A percentile compares a stretch with the other conserved stretches of the same genome.
Conservation (phyloP, 2,113 vertebrate species). For the Chloropsis cyanopogon region DNA sequence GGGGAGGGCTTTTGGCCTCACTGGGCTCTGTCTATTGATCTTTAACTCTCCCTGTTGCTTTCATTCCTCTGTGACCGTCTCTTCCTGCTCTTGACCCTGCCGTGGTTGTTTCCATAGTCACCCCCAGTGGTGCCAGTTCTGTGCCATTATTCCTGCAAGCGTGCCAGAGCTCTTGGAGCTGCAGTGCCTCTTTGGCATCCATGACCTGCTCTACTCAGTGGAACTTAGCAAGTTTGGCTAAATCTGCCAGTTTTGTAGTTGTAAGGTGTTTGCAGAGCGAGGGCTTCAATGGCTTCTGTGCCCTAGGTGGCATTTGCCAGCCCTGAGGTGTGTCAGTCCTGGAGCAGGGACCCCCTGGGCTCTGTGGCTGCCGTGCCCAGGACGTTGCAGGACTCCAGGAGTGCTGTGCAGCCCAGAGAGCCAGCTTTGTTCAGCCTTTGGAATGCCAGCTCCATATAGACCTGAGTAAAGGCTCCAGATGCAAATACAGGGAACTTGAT, state of each 20-base stretch:
- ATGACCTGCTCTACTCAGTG: rapidly evolving
- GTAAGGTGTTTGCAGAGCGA: neutral
- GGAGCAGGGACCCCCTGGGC: neutral
- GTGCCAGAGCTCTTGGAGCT: neutral
- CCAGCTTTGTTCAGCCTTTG: neutral
- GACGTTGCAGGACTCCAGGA: neutral
- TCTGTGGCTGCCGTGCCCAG: neutral
- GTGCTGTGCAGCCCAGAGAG: neutral
- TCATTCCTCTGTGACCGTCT: neutral
- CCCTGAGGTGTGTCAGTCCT: neutral
- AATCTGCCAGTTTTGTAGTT: rapidly evolving
- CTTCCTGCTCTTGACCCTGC: neutral
- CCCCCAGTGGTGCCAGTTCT: neutral
- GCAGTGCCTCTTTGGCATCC: neutral
- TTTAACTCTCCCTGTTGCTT: neutral
- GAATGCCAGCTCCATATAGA: neutral
- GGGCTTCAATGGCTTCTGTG: neutral
- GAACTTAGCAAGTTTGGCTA: neutral
- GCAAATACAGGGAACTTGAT: neutral
- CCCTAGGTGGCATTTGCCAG: neutral
- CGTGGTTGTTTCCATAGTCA: neutral
- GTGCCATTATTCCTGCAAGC: rapidly evolving
- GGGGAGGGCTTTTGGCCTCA: neutral
- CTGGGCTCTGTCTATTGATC: neutral
- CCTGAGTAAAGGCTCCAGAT: constrained; percentile 14